Percentiles rank a stretch among this genome's conserved stretches.
Conservation (phyloP, 2,888 invertebrate species). For the Eristalis pertinax region DNA sequence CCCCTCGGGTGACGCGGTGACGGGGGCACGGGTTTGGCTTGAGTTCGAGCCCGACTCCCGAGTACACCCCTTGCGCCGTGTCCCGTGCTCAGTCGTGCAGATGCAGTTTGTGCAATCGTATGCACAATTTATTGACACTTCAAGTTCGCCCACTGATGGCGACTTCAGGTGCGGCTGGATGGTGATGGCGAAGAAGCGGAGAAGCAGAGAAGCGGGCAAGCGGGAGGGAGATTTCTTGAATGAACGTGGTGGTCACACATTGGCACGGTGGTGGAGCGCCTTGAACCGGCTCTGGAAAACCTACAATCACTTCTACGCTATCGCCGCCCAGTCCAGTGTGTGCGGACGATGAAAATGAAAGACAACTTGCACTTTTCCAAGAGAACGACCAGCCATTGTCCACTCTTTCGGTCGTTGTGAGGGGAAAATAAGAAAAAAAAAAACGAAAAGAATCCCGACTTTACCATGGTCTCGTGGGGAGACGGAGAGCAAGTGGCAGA, state of each 20-base stretch:
- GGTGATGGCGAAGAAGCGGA: no score
- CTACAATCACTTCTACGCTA: conserved; percentile 27
- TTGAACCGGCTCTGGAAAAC: conserved; percentile 46
- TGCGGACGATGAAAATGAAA: conserved; percentile 36
- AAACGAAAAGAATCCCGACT: no score
- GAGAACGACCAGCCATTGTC: neutral
- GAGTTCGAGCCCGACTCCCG: neutral
- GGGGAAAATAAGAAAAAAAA: no score
- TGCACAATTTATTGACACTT: conserved; percentile 49
- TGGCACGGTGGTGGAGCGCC: neutral
- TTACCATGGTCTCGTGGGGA: no score
- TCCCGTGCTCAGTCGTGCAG: no score
- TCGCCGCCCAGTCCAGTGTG: conserved; percentile 30
- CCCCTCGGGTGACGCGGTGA: neutral
- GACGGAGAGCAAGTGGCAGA: no score
- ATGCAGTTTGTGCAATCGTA: conserved; percentile 52
- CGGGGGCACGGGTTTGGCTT: neutral
- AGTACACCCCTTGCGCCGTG: conserved; percentile 12
- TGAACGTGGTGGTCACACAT: conserved; percentile 30
- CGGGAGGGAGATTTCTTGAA: conserved; percentile 42
- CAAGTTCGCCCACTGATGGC: conserved; percentile 62
- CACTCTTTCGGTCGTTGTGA: no score
- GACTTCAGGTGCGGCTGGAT: neutral
- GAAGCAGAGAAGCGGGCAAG: neutral
- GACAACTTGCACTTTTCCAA: conserved; percentile 68